These are phyloP conservation scores for Suncus etruscus DNA, from an alignment of 2,113 vertebrate species.

Conservation along the genomic window DNA sequence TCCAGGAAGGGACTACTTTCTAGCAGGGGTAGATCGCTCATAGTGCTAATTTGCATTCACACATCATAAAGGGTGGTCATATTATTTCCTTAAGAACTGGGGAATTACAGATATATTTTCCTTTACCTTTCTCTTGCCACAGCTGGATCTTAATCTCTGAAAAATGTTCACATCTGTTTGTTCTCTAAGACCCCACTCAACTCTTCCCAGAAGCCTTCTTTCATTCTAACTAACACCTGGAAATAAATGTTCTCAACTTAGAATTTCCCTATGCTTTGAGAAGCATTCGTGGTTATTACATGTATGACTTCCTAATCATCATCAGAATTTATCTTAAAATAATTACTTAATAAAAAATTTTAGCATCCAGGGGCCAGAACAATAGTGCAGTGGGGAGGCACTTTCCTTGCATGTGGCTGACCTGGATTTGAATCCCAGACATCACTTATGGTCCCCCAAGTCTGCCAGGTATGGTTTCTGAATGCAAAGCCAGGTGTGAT, in stretches of 20 bases:
- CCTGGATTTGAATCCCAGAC: too few species aligned
- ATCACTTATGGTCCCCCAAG: too few species aligned
- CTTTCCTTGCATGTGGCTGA: too few species aligned
- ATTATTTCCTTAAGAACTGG: not conserved
- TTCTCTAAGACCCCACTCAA: not conserved
- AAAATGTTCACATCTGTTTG: slow-evolving; percentile 26
- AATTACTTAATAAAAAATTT: not conserved
- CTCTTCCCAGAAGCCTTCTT: not conserved
- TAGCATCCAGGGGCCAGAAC: too few species aligned
- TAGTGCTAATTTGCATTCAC: not conserved
- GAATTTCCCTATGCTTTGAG: not conserved
- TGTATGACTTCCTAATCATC: not conserved
- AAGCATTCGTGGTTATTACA: not conserved
- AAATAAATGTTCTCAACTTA: not conserved
- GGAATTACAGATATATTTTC: not conserved
- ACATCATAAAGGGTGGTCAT: not conserved
- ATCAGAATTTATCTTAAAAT: not conserved
- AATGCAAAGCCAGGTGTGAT: too few species aligned
- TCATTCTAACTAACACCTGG: not conserved
- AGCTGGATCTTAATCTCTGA: not conserved
- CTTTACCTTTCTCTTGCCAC: not conserved
- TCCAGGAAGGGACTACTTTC: not conserved
- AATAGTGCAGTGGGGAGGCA: too few species aligned
- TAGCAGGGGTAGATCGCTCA: not conserved
- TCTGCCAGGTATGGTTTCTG: too few species aligned